Evolutionary conservation across 2,797 vertebrate species (phyloP).

Genomic region (Numenius phaeopus): DNA sequence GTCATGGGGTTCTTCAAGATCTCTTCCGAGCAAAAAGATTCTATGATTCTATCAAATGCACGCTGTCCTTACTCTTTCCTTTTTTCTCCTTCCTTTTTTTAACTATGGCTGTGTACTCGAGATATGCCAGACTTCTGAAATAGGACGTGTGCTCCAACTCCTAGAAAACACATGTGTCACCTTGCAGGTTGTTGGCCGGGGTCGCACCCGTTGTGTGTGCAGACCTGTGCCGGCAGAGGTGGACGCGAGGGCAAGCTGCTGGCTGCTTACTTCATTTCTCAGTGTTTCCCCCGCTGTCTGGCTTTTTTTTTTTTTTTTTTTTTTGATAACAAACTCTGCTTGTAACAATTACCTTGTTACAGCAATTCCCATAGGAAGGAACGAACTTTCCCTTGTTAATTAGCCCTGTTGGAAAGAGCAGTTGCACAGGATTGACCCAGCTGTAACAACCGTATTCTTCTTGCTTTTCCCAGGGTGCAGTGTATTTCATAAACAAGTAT

Average conservation of each 20-base stretch:
- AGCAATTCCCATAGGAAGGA: background rate
- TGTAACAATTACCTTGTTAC: background rate
- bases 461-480: background rate
- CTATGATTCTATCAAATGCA: background rate
- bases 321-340: background rate
- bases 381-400: background rate
- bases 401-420: conserved; percentile 3
- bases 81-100: background rate
- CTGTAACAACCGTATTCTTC: background rate
- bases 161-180: background rate
- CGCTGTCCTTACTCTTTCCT: background rate
- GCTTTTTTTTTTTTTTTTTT: background rate
- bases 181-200: background rate
- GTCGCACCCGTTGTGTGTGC: accelerated
- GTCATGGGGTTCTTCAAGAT: background rate
- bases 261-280: background rate
- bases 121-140: background rate
- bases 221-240: accelerated
- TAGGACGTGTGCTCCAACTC: background rate
- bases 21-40: background rate
- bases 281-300: background rate
- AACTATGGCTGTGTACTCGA: background rate
- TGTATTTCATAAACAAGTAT: background rate
- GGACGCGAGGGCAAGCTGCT: background rate
- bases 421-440: background rate